phyloP scores from a whole-genome alignment of 2,797 vertebrate species.

The Melanotaenia nigrans region DNA sequence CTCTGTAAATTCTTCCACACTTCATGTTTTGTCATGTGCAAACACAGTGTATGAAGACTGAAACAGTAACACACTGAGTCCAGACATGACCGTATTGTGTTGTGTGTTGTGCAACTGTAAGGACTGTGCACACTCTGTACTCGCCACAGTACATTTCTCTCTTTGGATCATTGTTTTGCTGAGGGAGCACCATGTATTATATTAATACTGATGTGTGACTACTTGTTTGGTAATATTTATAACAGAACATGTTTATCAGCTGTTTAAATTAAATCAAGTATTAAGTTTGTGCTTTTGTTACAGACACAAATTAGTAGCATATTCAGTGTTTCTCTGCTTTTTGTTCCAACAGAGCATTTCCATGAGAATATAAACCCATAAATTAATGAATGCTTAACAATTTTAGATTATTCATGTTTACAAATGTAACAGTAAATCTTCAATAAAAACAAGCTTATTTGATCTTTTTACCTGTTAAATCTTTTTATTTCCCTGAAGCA shows the following conservation, averaged over 20 bases:
- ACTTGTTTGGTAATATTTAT: conserved; percentile 81
- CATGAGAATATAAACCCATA: conserved; percentile 60
- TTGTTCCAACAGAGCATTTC: conserved; percentile 63
- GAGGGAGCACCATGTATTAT: conserved; percentile 81
- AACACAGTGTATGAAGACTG: conserved; percentile 44
- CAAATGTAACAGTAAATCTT: conserved; percentile 78
- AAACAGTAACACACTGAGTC: conserved; percentile 34
- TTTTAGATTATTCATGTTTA: conserved; percentile 80
- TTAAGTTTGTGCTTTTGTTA: conserved; percentile 77
- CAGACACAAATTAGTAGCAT: conserved; percentile 82
- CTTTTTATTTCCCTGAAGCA: conserved; percentile 7
- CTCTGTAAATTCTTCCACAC: conserved; percentile 70
- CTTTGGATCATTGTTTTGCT: conserved; percentile 62
- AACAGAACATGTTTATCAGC: conserved; percentile 69
- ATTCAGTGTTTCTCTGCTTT: conserved; percentile 77
- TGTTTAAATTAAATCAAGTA: conserved; percentile 72
- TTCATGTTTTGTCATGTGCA: conserved; percentile 55
- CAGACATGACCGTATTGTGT: conserved; percentile 48
- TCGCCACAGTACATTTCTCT: conserved; percentile 57
- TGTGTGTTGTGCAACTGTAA: conserved; percentile 66
- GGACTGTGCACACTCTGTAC: conserved; percentile 65
- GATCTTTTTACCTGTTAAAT: conserved; percentile 39
- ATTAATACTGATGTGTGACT: conserved; percentile 84
- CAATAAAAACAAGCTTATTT: conserved; percentile 78
- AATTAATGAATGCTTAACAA: conserved; percentile 58